Conservation (phyloP, 2,888 invertebrate species). For the Xylocampa areola region DNA sequence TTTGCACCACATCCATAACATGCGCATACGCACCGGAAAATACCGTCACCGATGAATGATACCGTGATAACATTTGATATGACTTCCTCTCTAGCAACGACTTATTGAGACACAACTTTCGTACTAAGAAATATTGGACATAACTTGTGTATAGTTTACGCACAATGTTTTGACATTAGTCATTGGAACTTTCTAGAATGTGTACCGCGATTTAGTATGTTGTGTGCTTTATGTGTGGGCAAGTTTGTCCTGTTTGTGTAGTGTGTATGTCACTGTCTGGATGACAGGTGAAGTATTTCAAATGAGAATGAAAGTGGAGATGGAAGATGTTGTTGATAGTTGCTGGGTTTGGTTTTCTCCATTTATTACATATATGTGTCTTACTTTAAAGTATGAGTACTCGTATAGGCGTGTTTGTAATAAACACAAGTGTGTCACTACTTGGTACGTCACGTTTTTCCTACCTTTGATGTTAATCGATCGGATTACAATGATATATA, state of each 20-base stretch:
- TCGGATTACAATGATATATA: no score
- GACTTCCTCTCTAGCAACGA: constrained; percentile 53
- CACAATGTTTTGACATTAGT: constrained; percentile 42
- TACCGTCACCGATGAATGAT: constrained; percentile 54
- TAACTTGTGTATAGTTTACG: constrained; percentile 43
- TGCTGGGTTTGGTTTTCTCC: constrained; percentile 22
- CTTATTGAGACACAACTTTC: constrained; percentile 59
- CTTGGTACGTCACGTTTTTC: no score
- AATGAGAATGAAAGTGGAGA: constrained; percentile 35
- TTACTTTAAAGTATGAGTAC: no score
- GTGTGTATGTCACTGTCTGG: constrained; percentile 24
- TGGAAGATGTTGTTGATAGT: neutral
- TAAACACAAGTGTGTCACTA: no score
- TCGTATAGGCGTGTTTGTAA: no score
- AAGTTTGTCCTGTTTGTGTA: constrained; percentile 27
- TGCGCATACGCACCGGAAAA: constrained; percentile 49
- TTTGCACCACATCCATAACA: constrained; percentile 60
- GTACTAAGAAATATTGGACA: constrained; percentile 47
- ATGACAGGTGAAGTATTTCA: constrained; percentile 21
- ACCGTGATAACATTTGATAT: constrained; percentile 56
- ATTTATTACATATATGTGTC: no score
- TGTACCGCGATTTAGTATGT: constrained; percentile 40
- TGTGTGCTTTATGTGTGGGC: constrained; percentile 37
- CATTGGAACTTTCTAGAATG: constrained; percentile 53
- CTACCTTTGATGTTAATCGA: no score